Conservation (phyloP, 2,113 vertebrate genomes). For the Stercorarius parasiticus region DNA sequence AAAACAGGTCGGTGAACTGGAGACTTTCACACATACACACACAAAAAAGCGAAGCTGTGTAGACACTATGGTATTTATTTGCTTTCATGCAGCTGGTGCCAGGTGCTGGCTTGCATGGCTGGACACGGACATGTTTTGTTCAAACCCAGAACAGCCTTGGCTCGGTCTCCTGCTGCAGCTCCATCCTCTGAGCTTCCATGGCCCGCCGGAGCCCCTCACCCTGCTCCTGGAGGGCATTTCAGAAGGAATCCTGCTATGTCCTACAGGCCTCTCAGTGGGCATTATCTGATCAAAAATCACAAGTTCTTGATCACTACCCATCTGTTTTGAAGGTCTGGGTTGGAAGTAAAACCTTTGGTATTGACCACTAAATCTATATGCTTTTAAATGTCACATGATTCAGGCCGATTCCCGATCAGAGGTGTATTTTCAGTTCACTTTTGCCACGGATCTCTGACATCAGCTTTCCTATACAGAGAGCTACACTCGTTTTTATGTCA, state of each 20-base stretch:
- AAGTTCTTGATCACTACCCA: background rate
- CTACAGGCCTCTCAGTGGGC: background rate
- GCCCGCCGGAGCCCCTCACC: background rate
- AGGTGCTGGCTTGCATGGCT: background rate
- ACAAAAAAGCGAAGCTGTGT: background rate
- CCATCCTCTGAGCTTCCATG: background rate
- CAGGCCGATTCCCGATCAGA: background rate
- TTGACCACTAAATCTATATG: background rate
- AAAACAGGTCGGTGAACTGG: background rate
- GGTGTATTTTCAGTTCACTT: conserved; percentile 10
- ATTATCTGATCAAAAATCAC: background rate
- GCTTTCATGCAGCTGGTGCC: conserved; percentile 24
- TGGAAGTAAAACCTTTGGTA: background rate
- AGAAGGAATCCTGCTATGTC: background rate
- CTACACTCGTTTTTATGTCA: background rate
- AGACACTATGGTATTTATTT: conserved; percentile 11
- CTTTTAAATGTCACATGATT: background rate
- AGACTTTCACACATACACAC: background rate
- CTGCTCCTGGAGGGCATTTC: background rate
- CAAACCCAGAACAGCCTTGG: background rate
- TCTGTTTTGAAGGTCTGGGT: background rate
- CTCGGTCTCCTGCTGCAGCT: background rate
- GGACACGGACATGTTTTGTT: conserved; percentile 6
- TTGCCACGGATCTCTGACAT: background rate
- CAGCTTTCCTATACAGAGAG: background rate